These are phyloP conservation scores for Cyprinus carpio DNA, from an alignment of 2,113 vertebrate genomes.

Conservation along the genomic window DNA sequence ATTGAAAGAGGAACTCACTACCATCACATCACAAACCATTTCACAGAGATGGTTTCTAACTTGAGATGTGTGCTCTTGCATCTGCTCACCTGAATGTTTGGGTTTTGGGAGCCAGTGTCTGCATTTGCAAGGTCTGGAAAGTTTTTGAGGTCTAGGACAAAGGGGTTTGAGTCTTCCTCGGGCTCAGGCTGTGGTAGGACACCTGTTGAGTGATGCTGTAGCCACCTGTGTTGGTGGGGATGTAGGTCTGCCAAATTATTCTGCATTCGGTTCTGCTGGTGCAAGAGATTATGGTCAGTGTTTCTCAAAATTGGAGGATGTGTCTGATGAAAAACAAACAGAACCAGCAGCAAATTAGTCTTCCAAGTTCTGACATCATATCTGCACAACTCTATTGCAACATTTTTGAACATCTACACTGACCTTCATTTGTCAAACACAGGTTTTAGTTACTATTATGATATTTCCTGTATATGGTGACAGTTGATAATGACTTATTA, in stretches of 20 bases:
- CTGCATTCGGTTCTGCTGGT: conserved; percentile 69
- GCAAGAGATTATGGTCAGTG: conserved; percentile 63
- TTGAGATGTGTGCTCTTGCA: neutral
- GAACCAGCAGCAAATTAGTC: neutral
- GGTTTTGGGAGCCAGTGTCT: conserved; percentile 84
- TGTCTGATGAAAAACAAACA: conserved; percentile 68
- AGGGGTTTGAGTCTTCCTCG: conserved; percentile 76
- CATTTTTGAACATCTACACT: neutral
- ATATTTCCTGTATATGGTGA: neutral
- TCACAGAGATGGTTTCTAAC: neutral
- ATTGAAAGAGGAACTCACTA: neutral
- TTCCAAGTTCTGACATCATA: neutral
- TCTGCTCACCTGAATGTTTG: conserved; percentile 87
- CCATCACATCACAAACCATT: neutral
- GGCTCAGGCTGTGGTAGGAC: conserved; percentile 60
- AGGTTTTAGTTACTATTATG: neutral
- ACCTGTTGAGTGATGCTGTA: conserved; percentile 64
- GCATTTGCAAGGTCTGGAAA: conserved; percentile 82
- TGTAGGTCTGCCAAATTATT: conserved; percentile 67
- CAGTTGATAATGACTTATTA: neutral
- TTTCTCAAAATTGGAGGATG: conserved; percentile 58
- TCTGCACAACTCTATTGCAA: neutral
- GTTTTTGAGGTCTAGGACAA: conserved; percentile 85
- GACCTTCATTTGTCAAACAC: too few relatives aligned
- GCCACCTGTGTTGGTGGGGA: conserved; percentile 69